These are phyloP conservation scores for Parthenolecanium corni DNA, from an alignment of 2,888 invertebrate species.

Conservation along the genomic window DNA sequence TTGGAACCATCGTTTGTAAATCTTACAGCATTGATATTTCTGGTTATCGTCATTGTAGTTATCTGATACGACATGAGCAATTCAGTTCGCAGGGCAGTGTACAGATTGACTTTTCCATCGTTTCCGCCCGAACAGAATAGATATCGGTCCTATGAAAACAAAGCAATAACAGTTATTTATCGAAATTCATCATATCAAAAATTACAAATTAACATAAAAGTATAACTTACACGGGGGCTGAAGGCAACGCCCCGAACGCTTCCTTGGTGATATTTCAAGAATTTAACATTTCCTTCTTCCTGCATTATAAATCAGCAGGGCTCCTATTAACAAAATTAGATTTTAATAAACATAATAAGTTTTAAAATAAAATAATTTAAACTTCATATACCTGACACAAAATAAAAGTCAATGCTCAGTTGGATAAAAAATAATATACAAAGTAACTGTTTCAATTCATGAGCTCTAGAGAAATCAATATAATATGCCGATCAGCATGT, in stretches of 20 bases:
- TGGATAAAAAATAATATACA: too few relatives aligned
- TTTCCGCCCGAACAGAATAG: slow-evolving; percentile 43
- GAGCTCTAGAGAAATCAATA: too few relatives aligned
- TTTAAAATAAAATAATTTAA: neutral
- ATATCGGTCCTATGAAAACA: slow-evolving; percentile 39
- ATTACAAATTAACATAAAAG: neutral
- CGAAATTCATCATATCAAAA: neutral
- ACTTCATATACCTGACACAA: neutral
- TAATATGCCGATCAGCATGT: too few relatives aligned
- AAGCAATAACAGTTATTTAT: neutral
- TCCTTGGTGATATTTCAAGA: slow-evolving; percentile 39
- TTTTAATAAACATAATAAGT: neutral
- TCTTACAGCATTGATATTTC: slow-evolving; percentile 41
- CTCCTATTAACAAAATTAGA: neutral
- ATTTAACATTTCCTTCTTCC: slow-evolving; percentile 39
- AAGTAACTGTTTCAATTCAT: too few relatives aligned
- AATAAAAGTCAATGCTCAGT: too few relatives aligned
- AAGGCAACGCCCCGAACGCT: slow-evolving; percentile 40
- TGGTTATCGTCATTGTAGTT: slow-evolving; percentile 39
- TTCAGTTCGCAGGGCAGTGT: slow-evolving; percentile 40
- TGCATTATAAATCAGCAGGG: slow-evolving; percentile 36
- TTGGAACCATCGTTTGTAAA: slow-evolving; percentile 42
- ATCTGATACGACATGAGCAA: slow-evolving; percentile 41
- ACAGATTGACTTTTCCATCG: slow-evolving; percentile 43
- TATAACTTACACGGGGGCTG: slow-evolving; percentile 37